Evolutionary conservation across 2,888 invertebrate genomes (phyloP), one percentile per base, ranked within the genome.

Genomic region (Synergus umbraculus): DNA sequence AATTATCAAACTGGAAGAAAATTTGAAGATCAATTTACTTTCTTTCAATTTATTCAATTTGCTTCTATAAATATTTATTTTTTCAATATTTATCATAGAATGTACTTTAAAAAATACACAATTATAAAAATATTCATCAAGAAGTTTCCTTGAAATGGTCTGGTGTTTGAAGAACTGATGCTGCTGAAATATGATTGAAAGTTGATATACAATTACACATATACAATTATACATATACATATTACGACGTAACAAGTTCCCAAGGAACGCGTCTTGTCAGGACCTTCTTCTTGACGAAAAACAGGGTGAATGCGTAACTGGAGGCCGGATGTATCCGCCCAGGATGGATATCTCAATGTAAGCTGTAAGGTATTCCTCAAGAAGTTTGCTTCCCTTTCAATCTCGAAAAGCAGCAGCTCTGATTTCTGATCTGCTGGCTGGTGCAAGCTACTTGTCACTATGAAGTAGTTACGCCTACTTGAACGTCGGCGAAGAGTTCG

Each of bases 241-340:
- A 13, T 44, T 69, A 29, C 49, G 49, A 73, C 37, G 73, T 73
- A 54, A 54, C 73, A 73, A 73, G 54, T 73, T 73, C 73, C 73
- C 73, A 69, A 12, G 46, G 64, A 58, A 43, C 22, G 63, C 60
- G 66, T 69, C 8, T 69, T 49, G 46, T 37, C 49, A 73, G 73
- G 73, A 49, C 73, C 73, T 44, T 69, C 79, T 78, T 76, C 79
- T 81, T 77, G 80, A 82, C 80, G 84, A 66, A 67, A 78, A 77
- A 76, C 78, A 76, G 79, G 84, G 83, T 89, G 90, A 92, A 91
- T 90, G 85, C 86, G 92, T 91, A 92, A 92, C 88, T 88, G 86
- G 92, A 92, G 90, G 90, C 92, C 92, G 92, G 92, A 92, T 92
- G 92, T 92, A 86, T 83, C 89, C 92, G 92, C 92, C 92, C 92